Conservation (phyloP, 2,797 vertebrate genomes). For the Rachycentron canadum region DNA sequence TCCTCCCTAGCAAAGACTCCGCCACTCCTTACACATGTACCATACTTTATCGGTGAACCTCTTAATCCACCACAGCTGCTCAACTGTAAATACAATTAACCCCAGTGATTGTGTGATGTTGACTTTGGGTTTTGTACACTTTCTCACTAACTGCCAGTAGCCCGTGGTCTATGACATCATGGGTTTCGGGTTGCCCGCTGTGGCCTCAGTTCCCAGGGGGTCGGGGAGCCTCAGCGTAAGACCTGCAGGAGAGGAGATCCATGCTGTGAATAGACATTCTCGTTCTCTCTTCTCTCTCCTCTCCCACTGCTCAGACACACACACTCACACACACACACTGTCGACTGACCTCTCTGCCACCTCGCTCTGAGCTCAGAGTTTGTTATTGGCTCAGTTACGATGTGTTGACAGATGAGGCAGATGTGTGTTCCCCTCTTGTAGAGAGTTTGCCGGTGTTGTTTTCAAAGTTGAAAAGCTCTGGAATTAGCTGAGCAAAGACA, state of each 20-base stretch:
- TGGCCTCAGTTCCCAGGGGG: slow-evolving; percentile 72
- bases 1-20: neutral
- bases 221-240: slow-evolving; percentile 46
- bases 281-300: slow-evolving; percentile 18
- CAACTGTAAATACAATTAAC: slow-evolving; percentile 80
- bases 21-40: slow-evolving; percentile 42
- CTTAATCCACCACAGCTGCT: slow-evolving; percentile 76
- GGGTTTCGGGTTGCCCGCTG: slow-evolving; percentile 78
- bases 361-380: slow-evolving; percentile 62
- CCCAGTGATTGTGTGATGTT: slow-evolving; percentile 74
- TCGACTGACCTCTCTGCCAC: slow-evolving; percentile 70
- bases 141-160: slow-evolving; percentile 77
- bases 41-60: slow-evolving; percentile 39
- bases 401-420: slow-evolving; percentile 79
- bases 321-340: slow-evolving; percentile 10
- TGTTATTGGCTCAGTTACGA: slow-evolving; percentile 68
- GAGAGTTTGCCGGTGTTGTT: slow-evolving; percentile 52
- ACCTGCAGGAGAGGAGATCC: slow-evolving; percentile 57
- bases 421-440: slow-evolving; percentile 66
- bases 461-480: slow-evolving; percentile 50
- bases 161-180: slow-evolving; percentile 80
- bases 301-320: slow-evolving; percentile 15
- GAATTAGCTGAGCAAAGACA: slow-evolving; percentile 48
- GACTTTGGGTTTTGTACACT: slow-evolving; percentile 73
- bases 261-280: slow-evolving; percentile 55